These are phyloP conservation scores for Eupsittula cactorum DNA, from an alignment of 2,113 vertebrate species.

Conservation along the genomic window DNA sequence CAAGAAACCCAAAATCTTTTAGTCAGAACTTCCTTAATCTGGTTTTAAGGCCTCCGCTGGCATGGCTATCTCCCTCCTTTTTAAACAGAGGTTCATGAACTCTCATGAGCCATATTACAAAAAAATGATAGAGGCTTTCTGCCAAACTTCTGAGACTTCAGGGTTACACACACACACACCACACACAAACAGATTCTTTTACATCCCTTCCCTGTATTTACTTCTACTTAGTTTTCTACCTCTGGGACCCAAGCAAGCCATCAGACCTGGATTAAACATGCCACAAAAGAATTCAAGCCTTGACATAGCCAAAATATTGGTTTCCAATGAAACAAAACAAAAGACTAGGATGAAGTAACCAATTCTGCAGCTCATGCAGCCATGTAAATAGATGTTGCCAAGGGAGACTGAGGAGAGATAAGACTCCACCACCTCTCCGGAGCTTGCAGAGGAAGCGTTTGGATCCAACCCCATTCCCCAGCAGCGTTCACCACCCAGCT, in stretches of 20 bases:
- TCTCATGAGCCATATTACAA: neutral
- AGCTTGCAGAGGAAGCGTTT: neutral
- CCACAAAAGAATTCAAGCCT: constrained; percentile 29
- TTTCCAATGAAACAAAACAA: constrained; percentile 68
- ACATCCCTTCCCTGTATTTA: neutral
- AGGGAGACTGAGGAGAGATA: constrained; percentile 28
- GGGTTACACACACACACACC: neutral
- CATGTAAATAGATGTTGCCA: constrained; percentile 28
- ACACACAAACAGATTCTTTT: neutral
- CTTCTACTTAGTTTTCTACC: constrained; percentile 25
- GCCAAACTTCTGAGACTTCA: constrained; percentile 8
- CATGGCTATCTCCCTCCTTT: neutral
- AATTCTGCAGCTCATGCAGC: constrained; percentile 29
- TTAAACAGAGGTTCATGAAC: neutral
- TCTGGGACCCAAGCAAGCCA: constrained; percentile 28
- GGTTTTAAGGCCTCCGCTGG: too few relatives aligned
- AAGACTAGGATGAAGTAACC: constrained; percentile 20
- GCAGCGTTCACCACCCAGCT: neutral
- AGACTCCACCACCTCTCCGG: neutral
- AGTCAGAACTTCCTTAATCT: neutral
- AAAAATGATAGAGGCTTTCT: neutral
- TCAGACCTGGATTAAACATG: constrained; percentile 38
- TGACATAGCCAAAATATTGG: constrained; percentile 46
- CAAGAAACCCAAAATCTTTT: neutral
- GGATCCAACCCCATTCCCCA: constrained; percentile 6